Base-by-base conservation (phyloP, 2,113 vertebrate genomes). In the Burhinus oedicnemus region DNA sequence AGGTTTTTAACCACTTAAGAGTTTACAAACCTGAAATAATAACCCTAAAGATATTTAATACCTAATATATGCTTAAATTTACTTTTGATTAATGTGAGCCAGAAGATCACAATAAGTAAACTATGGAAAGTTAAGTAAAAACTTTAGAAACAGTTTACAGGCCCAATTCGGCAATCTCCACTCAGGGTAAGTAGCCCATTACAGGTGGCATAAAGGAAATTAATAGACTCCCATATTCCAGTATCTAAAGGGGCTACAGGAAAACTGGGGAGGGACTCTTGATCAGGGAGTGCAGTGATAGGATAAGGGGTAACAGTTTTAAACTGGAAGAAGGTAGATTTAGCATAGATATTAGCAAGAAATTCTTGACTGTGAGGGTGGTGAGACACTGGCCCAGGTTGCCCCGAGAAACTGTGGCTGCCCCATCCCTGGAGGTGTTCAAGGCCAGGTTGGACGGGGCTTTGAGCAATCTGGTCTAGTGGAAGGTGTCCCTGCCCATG, bases 151-250 rank as follows among this genome's bases (percentile, higher is more conserved):
- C 2, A 4, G 12, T 61, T 52, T 12, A 8, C 3, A 23, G 52
- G 27, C 12, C n/a, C 10, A 14, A 29, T 5, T 1, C 12, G 2
- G 32, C 21, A 34, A 7, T 8, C 1, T 36, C 9, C 0, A 0
- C 4, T 21, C 20, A 3, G 49, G 12, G 25, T 23, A 72, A 40
- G 32, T 5, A 51, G 44, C 36, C 32, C 2, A 0, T 49, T 61
- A 25, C 18, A 54, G 38, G 44, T 45, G n/a, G 36, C 21, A 5
- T 29, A 36, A 22, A n/a, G 52, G 52, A 54, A 82, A 49, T 27
- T 4, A 38, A 44, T 26, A 22, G 47, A 11, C 6, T 10, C 25
- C 26, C 17, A 6, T 15, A 30, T 27, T 29, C 38, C 62, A 42
- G 61, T 64, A 38, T 38, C 25, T 64, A 40, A 64, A 64, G 38